These are phyloP conservation scores for Ameiurus melas DNA, from an alignment of 2,113 vertebrate genomes.

Conservation along the genomic window DNA sequence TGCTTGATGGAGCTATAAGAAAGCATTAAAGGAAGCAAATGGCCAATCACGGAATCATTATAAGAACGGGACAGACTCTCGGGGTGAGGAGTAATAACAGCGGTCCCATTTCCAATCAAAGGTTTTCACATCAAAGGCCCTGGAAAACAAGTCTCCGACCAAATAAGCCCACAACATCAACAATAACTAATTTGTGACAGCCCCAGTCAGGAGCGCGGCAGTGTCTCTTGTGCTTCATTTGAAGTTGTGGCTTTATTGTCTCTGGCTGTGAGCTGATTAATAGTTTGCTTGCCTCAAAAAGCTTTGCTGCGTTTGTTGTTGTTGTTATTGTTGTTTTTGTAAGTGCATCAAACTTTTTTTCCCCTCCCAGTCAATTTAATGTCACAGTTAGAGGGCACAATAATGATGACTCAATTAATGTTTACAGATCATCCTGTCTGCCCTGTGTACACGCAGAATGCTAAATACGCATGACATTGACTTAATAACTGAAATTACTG, in stretches of 20 bases:
- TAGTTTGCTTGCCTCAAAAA: constrained; percentile 39
- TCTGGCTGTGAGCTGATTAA: constrained; percentile 43
- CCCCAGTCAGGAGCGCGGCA: constrained; percentile 52
- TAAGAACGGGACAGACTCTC: neutral
- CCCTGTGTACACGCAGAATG: neutral
- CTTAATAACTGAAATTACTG: neutral
- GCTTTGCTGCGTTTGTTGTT: constrained; percentile 17
- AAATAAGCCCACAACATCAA: constrained; percentile 63
- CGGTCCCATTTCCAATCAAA: constrained; percentile 68
- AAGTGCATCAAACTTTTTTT: neutral
- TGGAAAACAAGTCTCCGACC: constrained; percentile 60
- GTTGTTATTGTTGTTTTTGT: neutral
- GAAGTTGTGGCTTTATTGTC: constrained; percentile 56
- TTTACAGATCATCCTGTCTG: constrained; percentile 15
- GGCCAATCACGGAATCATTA: constrained; percentile 29
- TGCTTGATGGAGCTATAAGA: constrained; percentile 64
- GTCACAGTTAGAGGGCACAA: neutral
- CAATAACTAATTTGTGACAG: constrained; percentile 53
- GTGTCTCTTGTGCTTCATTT: constrained; percentile 56
- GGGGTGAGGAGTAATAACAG: constrained; percentile 43
- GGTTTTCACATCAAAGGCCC: constrained; percentile 70
- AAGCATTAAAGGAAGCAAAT: constrained; percentile 21
- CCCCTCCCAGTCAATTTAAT: neutral
- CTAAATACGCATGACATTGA: neutral
- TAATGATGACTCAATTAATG: constrained; percentile 33